phyloP scores from a whole-genome alignment of 2,888 invertebrate species.

The Lepidochrysops patricia region DNA sequence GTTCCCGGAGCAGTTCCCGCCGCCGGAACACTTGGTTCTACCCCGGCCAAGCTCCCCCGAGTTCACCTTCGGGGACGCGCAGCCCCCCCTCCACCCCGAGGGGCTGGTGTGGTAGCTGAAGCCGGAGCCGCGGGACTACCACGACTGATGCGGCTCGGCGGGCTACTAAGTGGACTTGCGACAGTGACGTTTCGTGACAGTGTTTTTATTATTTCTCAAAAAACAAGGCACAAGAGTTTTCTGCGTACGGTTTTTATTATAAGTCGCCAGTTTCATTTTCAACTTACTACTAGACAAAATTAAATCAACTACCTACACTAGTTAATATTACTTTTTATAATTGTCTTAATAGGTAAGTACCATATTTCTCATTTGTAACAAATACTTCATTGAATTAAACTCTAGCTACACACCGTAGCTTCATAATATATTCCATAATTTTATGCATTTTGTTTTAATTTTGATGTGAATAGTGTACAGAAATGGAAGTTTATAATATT shows the following conservation, averaged over 20 bases:
- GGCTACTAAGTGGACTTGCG: slow-evolving; percentile 62
- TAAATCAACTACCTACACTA: neutral
- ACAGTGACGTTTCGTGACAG: slow-evolving; percentile 29
- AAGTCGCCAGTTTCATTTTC: neutral
- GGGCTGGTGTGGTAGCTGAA: slow-evolving; percentile 74
- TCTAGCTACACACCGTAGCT: neutral
- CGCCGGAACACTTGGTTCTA: slow-evolving; percentile 78
- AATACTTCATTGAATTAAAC: neutral
- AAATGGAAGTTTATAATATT: slow-evolving; percentile 36
- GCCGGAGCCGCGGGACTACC: slow-evolving; percentile 75
- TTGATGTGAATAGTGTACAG: slow-evolving; percentile 52
- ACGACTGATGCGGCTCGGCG: slow-evolving; percentile 74
- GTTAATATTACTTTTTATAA: neutral
- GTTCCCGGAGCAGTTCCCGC: slow-evolving; percentile 74
- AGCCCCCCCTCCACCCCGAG: slow-evolving; percentile 66
- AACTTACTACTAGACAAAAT: neutral
- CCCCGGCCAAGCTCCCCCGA: slow-evolving; percentile 85
- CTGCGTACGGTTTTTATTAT: neutral
- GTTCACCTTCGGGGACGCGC: slow-evolving; percentile 76
- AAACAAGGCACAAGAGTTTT: neutral
- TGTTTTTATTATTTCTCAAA: slow-evolving; percentile 6
- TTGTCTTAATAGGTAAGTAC: neutral
- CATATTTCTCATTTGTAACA: neutral
- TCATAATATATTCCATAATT: slow-evolving; percentile 22
- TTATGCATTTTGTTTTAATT: slow-evolving; percentile 21